Evolutionary conservation across 1,140 invertebrate genomes (phyloP), one percentile per base, ranked within the genome.

Genomic region (Thaumatotibia leucotreta): DNA sequence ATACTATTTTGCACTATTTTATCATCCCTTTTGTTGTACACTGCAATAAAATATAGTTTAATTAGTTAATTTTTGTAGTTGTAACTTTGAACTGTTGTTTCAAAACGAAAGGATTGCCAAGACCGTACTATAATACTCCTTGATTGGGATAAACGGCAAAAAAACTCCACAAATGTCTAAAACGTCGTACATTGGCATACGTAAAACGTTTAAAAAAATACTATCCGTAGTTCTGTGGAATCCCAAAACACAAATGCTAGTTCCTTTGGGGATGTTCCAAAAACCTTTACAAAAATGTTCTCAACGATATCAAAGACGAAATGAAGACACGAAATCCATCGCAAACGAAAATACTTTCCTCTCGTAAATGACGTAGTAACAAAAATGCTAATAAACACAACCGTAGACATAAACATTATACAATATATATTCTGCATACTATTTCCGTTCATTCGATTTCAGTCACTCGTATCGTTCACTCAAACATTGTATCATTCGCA

Each of bases 381-480:
- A 82, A 80, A 81, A 80, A 82, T 73, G 74, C 74, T 73, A 73
- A 77, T 72, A 82, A 73, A 83, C 83, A 80, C 77, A 83, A 82
- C 80, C 79, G 54, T 76, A 74, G 68, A 75, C 72, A 76, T 71
- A 73, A 23, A 65, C 63, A 64, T 20, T 27, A 69, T 63, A 58
- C 61, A 63, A 45, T 58, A 58, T 54, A 54, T 58, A 58, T 27
- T 58, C 14, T 17, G 24, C 33, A 45, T n/a, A 63, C 23, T 11
- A n/a, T 32, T 50, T 23, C 23, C 50, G 23, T 52, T 52, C 49
- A 50, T 11, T 54, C 50, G 11, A 11, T 11, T 27, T 14, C 14
- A 39, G n/a, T 14, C 39, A 45, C 6, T 45, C 39, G 39, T 45
- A 9, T n/a, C 39, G 17, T 45, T 45, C 39, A 45, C 39, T 45